Evolutionary conservation across 64 coral and sea anemone genomes (phyloP).

Genomic region (Platygyra sinensis): DNA sequence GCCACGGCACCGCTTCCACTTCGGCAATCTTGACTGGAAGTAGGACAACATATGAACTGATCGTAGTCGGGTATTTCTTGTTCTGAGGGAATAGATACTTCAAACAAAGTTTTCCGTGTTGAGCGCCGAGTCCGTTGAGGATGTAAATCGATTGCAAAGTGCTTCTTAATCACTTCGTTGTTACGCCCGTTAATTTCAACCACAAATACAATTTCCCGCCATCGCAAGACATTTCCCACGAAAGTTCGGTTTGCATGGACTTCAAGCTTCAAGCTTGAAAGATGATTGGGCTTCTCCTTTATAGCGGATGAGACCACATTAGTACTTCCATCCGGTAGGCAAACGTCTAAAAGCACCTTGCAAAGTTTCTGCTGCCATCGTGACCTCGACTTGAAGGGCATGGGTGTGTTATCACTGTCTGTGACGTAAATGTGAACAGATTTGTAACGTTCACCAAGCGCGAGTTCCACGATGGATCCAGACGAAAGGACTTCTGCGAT

Average conservation of each 20-base stretch:
- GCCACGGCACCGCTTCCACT: slow-evolving; percentile 69
- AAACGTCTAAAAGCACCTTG: slow-evolving; percentile 17
- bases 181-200: slow-evolving; percentile 3
- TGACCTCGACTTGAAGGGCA: background rate
- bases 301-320: slow-evolving; percentile 1
- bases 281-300: slow-evolving; percentile 21
- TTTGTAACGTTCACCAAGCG: slow-evolving; percentile 23
- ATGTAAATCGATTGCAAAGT: slow-evolving; percentile 48
- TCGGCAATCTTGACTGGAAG: background rate
- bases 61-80: slow-evolving; percentile 50
- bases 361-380: slow-evolving; percentile 20
- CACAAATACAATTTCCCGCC: slow-evolving; percentile 58
- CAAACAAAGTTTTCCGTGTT: background rate
- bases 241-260: background rate
- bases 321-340: background rate
- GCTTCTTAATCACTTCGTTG: slow-evolving; percentile 24
- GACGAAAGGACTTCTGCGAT: background rate
- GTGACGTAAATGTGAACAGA: background rate
- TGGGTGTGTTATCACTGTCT: background rate
- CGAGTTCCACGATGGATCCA: slow-evolving; percentile 2
- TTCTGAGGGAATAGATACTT: background rate
- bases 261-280: slow-evolving; percentile 39
- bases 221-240: slow-evolving; percentile 14
- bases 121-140: background rate
- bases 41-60: slow-evolving; percentile 45